Percentiles rank a stretch among this genome's conserved stretches.
Evolutionary conservation across 2,113 vertebrate species (phyloP).

Genomic region (Dasyprocta punctata): DNA sequence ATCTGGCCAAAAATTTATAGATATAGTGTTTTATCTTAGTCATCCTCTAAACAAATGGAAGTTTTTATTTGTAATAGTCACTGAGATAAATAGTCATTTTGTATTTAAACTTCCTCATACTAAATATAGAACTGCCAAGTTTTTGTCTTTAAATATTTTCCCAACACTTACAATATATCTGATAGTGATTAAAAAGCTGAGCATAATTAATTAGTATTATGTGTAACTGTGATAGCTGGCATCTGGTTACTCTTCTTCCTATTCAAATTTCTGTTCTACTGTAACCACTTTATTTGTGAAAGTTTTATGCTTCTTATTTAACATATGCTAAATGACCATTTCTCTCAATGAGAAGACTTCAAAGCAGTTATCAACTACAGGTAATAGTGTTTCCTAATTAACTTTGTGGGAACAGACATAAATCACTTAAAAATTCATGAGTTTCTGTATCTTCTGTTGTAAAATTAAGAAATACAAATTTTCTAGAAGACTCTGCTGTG

Average conservation of each 20-base stretch:
- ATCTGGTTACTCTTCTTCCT: constrained; percentile 52
- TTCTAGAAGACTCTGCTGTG: background rate
- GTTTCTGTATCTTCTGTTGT: background rate
- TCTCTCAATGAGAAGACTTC: background rate
- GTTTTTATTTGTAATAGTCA: constrained; percentile 26
- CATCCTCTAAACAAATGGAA: background rate
- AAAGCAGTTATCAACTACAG: constrained; percentile 33
- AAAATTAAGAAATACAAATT: constrained; percentile 7
- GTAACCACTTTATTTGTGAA: constrained; percentile 2
- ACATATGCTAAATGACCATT: background rate
- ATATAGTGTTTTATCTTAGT: background rate
- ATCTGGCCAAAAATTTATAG: background rate
- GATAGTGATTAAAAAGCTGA: constrained; percentile 59
- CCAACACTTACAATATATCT: constrained; percentile 49
- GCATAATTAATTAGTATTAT: constrained; percentile 38
- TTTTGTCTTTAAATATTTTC: constrained; percentile 72
- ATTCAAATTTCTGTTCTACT: constrained; percentile 38
- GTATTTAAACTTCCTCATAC: constrained; percentile 20
- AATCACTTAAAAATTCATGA: constrained; percentile 47
- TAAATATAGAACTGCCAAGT: constrained; percentile 49
- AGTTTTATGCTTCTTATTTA: constrained; percentile 16
- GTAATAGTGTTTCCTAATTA: constrained; percentile 16
- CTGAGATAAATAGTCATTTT: constrained; percentile 21
- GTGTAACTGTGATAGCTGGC: constrained; percentile 47
- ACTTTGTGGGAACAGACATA: constrained; percentile 2